These are phyloP conservation scores for Gallinago nigripennis DNA, from an alignment of 2,797 vertebrate genomes.

Conservation along the genomic window DNA sequence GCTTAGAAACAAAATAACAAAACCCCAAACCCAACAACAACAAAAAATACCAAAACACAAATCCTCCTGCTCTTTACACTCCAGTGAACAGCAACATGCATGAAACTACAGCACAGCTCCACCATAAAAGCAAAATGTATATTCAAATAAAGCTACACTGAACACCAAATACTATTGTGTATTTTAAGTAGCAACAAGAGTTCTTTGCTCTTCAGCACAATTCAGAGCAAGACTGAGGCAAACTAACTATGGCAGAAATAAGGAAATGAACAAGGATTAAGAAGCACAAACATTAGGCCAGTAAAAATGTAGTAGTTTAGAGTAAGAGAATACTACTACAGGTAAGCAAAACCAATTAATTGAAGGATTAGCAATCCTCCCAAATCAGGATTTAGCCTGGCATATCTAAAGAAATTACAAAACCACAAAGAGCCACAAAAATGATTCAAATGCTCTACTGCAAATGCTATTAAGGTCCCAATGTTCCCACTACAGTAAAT, in stretches of 20 bases:
- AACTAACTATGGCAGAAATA: not conserved
- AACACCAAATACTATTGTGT: not conserved
- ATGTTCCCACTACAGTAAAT: not conserved
- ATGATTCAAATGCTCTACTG: not conserved
- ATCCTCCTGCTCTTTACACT: not conserved
- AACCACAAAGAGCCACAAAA: not conserved
- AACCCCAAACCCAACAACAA: not conserved
- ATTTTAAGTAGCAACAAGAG: not conserved
- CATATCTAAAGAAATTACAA: not conserved
- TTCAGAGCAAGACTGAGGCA: not conserved
- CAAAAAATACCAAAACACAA: not conserved
- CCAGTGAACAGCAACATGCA: not conserved
- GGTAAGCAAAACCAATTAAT: not conserved
- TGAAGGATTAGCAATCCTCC: not conserved
- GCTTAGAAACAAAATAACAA: not conserved
- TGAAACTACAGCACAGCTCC: not conserved
- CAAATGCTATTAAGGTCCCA: accelerated
- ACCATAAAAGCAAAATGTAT: not conserved
- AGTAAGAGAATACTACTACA: not conserved
- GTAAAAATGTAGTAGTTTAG: not conserved
- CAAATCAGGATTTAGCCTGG: not conserved
- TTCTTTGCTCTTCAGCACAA: not conserved
- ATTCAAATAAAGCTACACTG: not conserved
- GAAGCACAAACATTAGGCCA: not conserved
- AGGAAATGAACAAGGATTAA: not conserved